Base-by-base conservation (phyloP, 1,140 invertebrate species). In the Drosophila mayri region DNA sequence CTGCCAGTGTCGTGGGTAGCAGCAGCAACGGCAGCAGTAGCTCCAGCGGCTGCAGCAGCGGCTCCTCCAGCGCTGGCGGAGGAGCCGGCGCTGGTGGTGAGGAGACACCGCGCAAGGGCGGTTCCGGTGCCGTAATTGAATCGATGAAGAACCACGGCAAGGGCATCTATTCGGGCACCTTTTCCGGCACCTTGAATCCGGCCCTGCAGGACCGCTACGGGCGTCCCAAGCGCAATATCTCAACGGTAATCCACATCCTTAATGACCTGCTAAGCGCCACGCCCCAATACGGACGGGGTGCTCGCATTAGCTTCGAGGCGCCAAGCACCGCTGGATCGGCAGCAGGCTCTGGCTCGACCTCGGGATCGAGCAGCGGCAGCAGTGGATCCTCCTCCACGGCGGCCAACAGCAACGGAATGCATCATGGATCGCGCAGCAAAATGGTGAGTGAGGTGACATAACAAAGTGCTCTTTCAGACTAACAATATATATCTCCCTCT, bases 71-170 rank as follows among this genome's bases (percentile, higher is more conserved):
- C 11, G 58, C 54, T 4, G 58, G 43, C 5, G 44, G 67, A 4
- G 58, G 47, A n/a, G 4, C 46, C 10, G 50, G 30, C 5, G 47
- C n/a, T 2, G 61, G 49, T 16, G 65, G 68, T 22, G 93, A 94
- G 22, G 94, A 94, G 85, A 93, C 76, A 70, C 93, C 62, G 79
- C 93, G 74, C 68, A 94, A 87, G 66, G 93, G 71, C 64, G 94
- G 95, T n/a, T 96, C 96, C 62, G 97, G 97, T 47, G 97, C 97
- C 76, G 97, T 98, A 83, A 98, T 98, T 86, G 97, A 98, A 90
- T 97, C 96, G 77, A 98, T 98, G 97, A 97, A 98, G 90, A 97
- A 98, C 91, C 96, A 98, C 82, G 97, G 98, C 46, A 97, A 97
- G 92, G 98, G 98, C 75, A 96, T 97, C 54, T 97, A 97, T 91